A percentile compares a stretch with the other conserved stretches of the same genome.
These are phyloP conservation scores for Elephantulus edwardii DNA, from an alignment of 2,113 vertebrate species.

Conservation along the genomic window DNA sequence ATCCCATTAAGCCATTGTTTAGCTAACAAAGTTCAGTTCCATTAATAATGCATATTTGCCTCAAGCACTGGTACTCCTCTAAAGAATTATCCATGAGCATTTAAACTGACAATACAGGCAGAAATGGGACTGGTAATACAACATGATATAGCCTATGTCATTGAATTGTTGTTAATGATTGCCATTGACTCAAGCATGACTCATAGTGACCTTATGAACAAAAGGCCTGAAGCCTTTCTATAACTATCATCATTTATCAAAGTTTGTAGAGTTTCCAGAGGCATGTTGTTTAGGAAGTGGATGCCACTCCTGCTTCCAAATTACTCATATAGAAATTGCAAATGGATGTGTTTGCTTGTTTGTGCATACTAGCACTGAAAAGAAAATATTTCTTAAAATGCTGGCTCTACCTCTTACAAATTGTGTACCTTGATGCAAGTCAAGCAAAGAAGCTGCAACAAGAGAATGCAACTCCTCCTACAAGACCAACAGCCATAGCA, in stretches of 20 bases:
- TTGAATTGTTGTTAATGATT: neutral
- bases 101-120: neutral
- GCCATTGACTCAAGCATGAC: too few relatives aligned
- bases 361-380: neutral
- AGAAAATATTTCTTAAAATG: neutral
- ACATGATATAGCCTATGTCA: neutral
- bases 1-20: neutral
- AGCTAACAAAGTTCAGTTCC: neutral
- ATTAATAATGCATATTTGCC: neutral
- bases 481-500: too few relatives aligned
- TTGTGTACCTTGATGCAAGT: neutral
- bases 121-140: neutral
- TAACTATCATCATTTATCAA: too few relatives aligned
- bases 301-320: too few relatives aligned
- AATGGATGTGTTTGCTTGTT: neutral
- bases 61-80: neutral
- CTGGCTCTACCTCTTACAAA: slow-evolving; percentile 23
- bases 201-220: too few relatives aligned
- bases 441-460: too few relatives aligned
- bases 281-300: too few relatives aligned
- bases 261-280: too few relatives aligned
- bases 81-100: neutral
- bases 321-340: neutral
- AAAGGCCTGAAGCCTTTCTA: too few relatives aligned
- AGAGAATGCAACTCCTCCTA: too few relatives aligned